Percentiles rank a stretch among this genome's conserved stretches.
Evolutionary conservation across 2,797 vertebrate species (phyloP).

Genomic region (Enteromius radiatus): DNA sequence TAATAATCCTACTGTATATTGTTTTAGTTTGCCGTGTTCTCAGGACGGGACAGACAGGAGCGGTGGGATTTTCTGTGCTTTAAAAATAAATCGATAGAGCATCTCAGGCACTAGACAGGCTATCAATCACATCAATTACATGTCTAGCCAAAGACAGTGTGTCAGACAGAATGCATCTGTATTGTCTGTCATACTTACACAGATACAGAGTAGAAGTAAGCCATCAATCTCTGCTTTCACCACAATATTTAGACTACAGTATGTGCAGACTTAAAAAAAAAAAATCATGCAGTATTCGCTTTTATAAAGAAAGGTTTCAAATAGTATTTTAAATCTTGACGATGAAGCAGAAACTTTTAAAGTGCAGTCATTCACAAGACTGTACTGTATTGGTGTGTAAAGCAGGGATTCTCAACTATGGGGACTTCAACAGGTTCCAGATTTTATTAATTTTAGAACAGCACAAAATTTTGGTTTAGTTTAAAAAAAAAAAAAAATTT

Average conservation of each 20-base stretch:
- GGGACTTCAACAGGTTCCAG: neutral
- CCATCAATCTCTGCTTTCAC: slow-evolving; percentile 33
- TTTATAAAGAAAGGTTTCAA: neutral
- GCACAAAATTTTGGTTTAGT: neutral
- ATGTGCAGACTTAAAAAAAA: neutral
- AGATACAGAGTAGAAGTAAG: neutral
- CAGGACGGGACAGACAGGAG: neutral
- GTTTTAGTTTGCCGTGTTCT: slow-evolving; percentile 12
- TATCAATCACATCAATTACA: slow-evolving; percentile 36
- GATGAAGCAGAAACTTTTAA: neutral
- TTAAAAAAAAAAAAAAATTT: neutral
- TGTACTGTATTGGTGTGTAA: neutral
- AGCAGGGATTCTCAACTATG: neutral
- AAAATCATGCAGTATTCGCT: neutral
- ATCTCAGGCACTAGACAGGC: slow-evolving; percentile 21
- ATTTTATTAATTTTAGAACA: neutral
- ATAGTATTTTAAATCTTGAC: neutral
- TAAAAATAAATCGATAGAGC: slow-evolving; percentile 23
- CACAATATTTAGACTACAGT: slow-evolving; percentile 20
- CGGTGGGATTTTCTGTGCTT: slow-evolving; percentile 24
- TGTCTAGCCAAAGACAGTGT: slow-evolving; percentile 18
- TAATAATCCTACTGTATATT: slow-evolving; percentile 7
- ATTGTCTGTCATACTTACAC: slow-evolving; percentile 17
- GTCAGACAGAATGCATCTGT: slow-evolving; percentile 27
- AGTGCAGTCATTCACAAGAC: neutral